These are phyloP conservation scores for Neolamprologus modestus DNA, from an alignment of 2,113 vertebrate species.

Conservation along the genomic window DNA sequence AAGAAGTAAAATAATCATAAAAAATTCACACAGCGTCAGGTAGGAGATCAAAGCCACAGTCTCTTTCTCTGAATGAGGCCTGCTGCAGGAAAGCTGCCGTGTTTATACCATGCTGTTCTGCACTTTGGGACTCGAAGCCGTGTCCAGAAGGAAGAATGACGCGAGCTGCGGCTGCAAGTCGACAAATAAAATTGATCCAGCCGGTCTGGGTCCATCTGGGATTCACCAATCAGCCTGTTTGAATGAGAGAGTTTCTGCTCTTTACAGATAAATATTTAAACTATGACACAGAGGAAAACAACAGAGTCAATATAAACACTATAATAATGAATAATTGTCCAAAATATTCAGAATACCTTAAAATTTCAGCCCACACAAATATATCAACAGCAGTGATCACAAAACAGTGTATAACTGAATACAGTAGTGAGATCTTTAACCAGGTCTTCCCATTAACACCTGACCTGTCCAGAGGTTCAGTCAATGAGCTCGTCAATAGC, in stretches of 20 bases:
- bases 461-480: no score
- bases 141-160: not conserved
- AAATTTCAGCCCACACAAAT: rapidly evolving
- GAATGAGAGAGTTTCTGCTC: not conserved
- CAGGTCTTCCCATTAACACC: no score
- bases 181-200: not conserved
- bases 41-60: not conserved
- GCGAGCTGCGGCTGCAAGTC: not conserved
- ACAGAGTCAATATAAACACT: not conserved
- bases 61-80: not conserved
- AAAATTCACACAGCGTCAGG: not conserved
- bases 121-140: rapidly evolving
- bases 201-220: not conserved
- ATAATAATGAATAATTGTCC: not conserved
- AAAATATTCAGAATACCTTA: not conserved
- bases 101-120: not conserved
- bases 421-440: no score
- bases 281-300: not conserved
- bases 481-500: no score
- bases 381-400: not conserved
- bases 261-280: not conserved
- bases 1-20: not conserved
- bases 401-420: not conserved
- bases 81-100: not conserved
- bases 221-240: not conserved